phyloP scores from a whole-genome alignment of 2,888 invertebrate species.

The Atrina japonica region DNA sequence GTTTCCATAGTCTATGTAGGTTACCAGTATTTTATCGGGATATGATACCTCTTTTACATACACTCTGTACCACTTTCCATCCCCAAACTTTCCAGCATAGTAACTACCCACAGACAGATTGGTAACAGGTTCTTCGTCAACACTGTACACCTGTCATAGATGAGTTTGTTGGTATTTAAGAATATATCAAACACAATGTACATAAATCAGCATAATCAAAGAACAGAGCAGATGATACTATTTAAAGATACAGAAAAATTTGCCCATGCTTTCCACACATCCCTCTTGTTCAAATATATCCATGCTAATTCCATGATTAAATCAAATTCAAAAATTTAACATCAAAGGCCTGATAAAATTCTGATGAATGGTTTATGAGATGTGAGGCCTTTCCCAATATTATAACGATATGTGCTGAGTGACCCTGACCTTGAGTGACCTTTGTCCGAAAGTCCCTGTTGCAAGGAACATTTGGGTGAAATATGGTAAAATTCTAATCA shows the following conservation, averaged over 20 bases:
- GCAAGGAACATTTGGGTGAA: too few species aligned
- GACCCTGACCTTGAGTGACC: too few species aligned
- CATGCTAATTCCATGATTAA: too few species aligned
- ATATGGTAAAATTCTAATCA: too few species aligned
- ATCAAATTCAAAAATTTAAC: too few species aligned
- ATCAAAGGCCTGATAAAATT: too few species aligned
- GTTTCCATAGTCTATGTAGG: slow-evolving; percentile 69
- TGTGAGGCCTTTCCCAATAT: too few species aligned
- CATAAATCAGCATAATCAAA: too few species aligned
- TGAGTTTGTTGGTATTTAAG: neutral
- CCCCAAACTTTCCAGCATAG: slow-evolving; percentile 61
- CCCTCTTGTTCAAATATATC: neutral
- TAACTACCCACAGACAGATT: slow-evolving; percentile 49
- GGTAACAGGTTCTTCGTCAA: neutral
- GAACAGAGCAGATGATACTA: neutral
- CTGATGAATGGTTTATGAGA: too few species aligned
- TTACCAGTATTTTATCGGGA: slow-evolving; percentile 41
- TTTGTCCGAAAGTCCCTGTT: too few species aligned
- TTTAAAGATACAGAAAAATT: neutral
- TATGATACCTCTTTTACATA: slow-evolving; percentile 45
- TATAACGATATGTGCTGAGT: too few species aligned
- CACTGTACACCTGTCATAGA: slow-evolving; percentile 19
- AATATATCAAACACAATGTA: too few species aligned
- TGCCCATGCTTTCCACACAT: neutral
- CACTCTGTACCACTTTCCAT: slow-evolving; percentile 60